A percentile compares a stretch with the other conserved stretches of the same genome.
Conservation (phyloP, 2,888 invertebrate genomes). For the Drosophila greeni region DNA sequence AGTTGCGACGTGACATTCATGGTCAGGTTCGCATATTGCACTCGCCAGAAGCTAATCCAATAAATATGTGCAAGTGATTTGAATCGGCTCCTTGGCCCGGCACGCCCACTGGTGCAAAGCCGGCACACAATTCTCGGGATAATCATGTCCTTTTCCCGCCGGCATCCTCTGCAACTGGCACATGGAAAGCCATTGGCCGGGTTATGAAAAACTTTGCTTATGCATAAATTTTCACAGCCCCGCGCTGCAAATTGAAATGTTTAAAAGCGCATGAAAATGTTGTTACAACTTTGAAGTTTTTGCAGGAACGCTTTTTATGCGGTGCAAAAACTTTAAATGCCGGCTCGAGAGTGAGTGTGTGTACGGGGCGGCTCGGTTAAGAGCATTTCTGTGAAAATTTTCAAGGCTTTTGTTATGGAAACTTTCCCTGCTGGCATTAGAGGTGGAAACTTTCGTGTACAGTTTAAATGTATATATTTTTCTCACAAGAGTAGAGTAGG, state of each 20-base stretch:
- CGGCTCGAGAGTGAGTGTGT: conserved; percentile 14
- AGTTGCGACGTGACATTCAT: conserved; percentile 25
- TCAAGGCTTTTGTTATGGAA: conserved; percentile 24
- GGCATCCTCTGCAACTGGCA: conserved; percentile 1
- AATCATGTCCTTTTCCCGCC: conserved; percentile 2
- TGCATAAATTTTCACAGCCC: conserved; percentile 64
- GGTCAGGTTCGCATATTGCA: conserved; percentile 17
- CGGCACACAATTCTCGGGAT: not conserved
- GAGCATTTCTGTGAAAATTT: conserved; percentile 35
- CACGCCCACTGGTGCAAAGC: not conserved
- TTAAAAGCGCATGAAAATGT: conserved; percentile 74
- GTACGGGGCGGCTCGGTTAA: conserved; percentile 17
- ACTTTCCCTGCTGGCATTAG: conserved; percentile 17
- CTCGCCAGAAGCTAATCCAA: conserved; percentile 10
- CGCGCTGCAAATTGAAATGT: conserved; percentile 66
- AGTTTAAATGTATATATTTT: conserved; percentile 17
- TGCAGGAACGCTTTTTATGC: conserved; percentile 41
- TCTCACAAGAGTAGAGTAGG: not conserved
- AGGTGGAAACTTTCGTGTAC: conserved; percentile 12
- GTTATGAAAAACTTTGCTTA: conserved; percentile 62
- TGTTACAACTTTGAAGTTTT: conserved; percentile 69
- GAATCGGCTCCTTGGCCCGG: not conserved
- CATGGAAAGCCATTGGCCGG: conserved; percentile 16
- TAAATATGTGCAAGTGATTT: conserved; percentile 5
- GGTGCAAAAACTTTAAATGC: conserved; percentile 48